These are phyloP conservation scores for Empidonax alnorum DNA, from an alignment of 2,113 vertebrate species.

Conservation along the genomic window DNA sequence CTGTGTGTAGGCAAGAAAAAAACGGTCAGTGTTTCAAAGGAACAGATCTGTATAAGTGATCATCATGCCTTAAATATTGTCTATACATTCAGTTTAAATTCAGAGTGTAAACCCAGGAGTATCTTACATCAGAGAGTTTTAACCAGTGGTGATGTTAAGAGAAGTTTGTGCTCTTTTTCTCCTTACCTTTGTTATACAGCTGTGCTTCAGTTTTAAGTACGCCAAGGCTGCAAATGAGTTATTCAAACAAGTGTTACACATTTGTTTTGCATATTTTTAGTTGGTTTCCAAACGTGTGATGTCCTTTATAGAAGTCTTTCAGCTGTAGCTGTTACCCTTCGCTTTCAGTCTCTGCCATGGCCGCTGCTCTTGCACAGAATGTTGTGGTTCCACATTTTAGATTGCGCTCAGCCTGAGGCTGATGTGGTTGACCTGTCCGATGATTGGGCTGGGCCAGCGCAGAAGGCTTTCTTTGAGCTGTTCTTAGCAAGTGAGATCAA, in stretches of 20 bases:
- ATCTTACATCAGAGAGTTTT: not conserved
- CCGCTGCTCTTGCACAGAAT: not conserved
- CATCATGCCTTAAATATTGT: not conserved
- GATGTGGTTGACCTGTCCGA: not conserved
- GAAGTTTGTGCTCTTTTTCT: not conserved
- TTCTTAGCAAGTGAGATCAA: not conserved
- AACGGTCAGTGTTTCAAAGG: not conserved
- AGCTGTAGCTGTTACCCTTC: not conserved
- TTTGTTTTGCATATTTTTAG: not conserved
- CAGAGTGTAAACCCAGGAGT: not conserved
- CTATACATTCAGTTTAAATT: not conserved
- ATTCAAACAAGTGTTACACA: not conserved
- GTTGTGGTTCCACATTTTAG: not conserved
- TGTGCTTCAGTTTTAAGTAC: not conserved
- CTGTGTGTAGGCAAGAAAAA: not conserved
- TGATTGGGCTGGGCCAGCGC: not conserved
- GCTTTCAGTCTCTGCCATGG: not conserved
- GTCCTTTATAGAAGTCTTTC: not conserved
- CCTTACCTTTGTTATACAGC: not conserved
- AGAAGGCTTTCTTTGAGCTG: not conserved
- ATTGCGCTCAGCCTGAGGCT: accelerated
- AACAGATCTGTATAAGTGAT: not conserved
- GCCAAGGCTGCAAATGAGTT: not conserved
- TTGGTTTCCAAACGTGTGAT: not conserved
- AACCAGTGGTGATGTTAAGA: not conserved